Evolutionary conservation across 2,888 invertebrate species (phyloP), one percentile per base, ranked within the genome.

Genomic region (Lacanobia oleracea): DNA sequence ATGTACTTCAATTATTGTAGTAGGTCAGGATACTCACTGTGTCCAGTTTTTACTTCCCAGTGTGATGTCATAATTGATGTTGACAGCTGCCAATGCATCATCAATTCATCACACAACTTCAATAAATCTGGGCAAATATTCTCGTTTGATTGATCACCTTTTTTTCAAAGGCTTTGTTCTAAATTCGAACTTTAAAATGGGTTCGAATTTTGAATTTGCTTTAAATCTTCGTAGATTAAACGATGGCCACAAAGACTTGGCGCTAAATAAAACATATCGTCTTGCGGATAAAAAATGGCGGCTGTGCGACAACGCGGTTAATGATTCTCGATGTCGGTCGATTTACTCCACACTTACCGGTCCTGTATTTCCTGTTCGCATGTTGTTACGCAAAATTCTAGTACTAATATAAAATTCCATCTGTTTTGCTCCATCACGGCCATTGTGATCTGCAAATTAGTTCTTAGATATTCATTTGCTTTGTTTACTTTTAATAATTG

Each of bases 351-450:
- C 88, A 91, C 91, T 91, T 86, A 88, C 90, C 88, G 69, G 88
- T 91, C 95, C 94, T 91, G 94, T 94, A 94, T 94, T 94, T 94
- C 95, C 93, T 91, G 95, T 95, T 94, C 87, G 87, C 88, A 85
- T 85, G 86, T 88, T 85, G 90, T 93, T 91, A 91, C 90, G 91
- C 90, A 88, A 94, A 94, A 94, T 93, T 92, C 87, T 92, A 84
- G 83, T 77, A 86, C 86, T 86, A 83, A 88, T 88, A 90, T 91
- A 88, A 91, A 92, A 93, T 92, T 92, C 93, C 93, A 90, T 89
- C 87, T 86, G 86, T 87, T 86, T 86, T 81, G 75, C 79, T 84
- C 27, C 76, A 67, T 60, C 68, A 65, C n/a, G 67, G 75, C 90
- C 86, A 94, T 94, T 94, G 94, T 94, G 87, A 91, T 90, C 88